Evolutionary conservation across 2,797 vertebrate genomes (phyloP), one percentile per base, ranked within the genome.

Genomic region (Tapirus indicus): DNA sequence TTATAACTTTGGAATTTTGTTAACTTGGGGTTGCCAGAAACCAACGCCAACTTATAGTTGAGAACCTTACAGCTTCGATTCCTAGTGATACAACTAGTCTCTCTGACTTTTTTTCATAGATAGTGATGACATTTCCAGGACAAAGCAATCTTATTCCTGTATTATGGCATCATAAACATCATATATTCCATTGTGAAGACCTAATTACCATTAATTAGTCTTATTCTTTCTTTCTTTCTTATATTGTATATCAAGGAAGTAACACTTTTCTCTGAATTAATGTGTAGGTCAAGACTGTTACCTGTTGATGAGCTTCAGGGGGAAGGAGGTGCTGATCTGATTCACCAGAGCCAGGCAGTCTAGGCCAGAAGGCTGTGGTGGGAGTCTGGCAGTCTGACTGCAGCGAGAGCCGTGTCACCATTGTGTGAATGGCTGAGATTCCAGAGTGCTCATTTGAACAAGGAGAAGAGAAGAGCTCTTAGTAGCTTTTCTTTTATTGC

Each of bases 1-100:
- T 86, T 80, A 27, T 74, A 87, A 91, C 20, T 60, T 87, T 66
- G 58, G 8, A 71, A 64, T 95, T 90, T 86, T 74, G 52, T 96
- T 95, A 92, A 92, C 32, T 52, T 38, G 32, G n/a, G 4, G 29
- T 52, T 91, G 77, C 11, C 44, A 92, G 95, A 79, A 96, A 47
- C 1, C 5, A 78, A 52, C 91, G 44, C 58, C 47, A 92, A 9
- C 56, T 80, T 62, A 6, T 7, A 77, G 9, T 17, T 38, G 47
- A 69, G 38, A 2, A 41, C n/a, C 32, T 90, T 18, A 27, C 16
- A 58, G 14, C 10, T 20, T 79, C 14, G 16, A 6, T 85, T 77
- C 47, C 38, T 11, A 58, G n/a, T 38, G 68, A 32, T 25, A 20
- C 6, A 75, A 20, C 14, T 60, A 58, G 12, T 56, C 6, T 68